Percentiles rank a stretch among this genome's conserved stretches.
These are phyloP conservation scores for Scaptomyza cyrtandrae DNA, from an alignment of 2,888 invertebrate genomes.

Conservation along the genomic window DNA sequence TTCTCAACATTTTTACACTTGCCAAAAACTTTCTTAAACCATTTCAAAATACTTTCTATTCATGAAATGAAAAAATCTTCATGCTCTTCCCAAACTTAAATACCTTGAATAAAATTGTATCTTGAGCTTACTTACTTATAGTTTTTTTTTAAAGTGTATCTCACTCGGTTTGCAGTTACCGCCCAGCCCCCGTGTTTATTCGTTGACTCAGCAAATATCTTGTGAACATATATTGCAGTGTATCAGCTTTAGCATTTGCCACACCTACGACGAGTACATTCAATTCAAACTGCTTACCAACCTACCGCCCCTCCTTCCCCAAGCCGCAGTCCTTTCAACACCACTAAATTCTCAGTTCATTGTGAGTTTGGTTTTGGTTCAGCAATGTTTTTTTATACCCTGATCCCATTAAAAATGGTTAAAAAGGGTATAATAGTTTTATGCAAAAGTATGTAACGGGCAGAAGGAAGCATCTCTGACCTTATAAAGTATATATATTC, in stretches of 20 bases:
- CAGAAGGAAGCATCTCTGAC: too few species aligned
- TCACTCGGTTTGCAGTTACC: background rate
- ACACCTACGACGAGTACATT: constrained; percentile 23
- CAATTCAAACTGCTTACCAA: background rate
- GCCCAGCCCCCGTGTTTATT: constrained; percentile 31
- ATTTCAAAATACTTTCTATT: too few species aligned
- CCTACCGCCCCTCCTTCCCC: too few species aligned
- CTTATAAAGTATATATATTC: too few species aligned
- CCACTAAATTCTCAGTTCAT: constrained; percentile 29
- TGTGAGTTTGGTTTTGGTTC: constrained; percentile 16
- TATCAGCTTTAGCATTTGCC: constrained; percentile 11
- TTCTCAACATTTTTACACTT: background rate
- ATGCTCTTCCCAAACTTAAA: too few species aligned
- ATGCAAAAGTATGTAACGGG: too few species aligned
- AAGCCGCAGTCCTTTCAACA: background rate
- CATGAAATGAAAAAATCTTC: too few species aligned
- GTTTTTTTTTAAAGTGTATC: background rate
- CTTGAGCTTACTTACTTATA: too few species aligned
- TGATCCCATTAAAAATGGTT: too few species aligned
- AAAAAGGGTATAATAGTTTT: too few species aligned
- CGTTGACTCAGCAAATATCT: constrained; percentile 62
- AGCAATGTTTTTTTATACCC: background rate
- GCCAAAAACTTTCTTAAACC: background rate
- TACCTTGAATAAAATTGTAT: too few species aligned
- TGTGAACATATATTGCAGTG: constrained; percentile 20